Percentiles rank a stretch among this genome's conserved stretches.
Conservation (phyloP, 2,888 invertebrate genomes). For the Idaea straminata region DNA sequence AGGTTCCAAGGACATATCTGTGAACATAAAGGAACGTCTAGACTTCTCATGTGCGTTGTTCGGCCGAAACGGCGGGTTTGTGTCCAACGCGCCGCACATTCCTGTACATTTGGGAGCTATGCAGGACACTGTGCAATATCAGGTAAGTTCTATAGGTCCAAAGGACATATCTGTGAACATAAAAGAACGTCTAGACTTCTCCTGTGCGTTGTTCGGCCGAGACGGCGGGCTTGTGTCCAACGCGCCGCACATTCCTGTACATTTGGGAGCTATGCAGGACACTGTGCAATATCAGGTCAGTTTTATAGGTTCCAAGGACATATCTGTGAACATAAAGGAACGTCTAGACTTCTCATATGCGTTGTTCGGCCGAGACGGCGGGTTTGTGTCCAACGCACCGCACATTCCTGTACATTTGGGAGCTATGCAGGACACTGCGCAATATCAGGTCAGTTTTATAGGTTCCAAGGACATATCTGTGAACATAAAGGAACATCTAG, state of each 20-base stretch:
- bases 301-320: too few relatives aligned
- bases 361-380: too few relatives aligned
- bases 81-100: slow-evolving; percentile 99
- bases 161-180: too few relatives aligned
- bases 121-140: slow-evolving; percentile 97
- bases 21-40: slow-evolving; percentile 97
- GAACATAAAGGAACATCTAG: too few relatives aligned
- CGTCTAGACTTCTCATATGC: too few relatives aligned
- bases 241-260: slow-evolving; percentile 99
- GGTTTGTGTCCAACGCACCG: slow-evolving; percentile 97
- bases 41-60: slow-evolving; percentile 78
- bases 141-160: slow-evolving; percentile 63
- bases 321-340: too few relatives aligned
- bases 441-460: slow-evolving; percentile 56
- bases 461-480: too few relatives aligned
- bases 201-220: too few relatives aligned
- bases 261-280: slow-evolving; percentile 80
- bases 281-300: slow-evolving; percentile 45
- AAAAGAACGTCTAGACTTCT: too few relatives aligned
- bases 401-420: slow-evolving; percentile 98
- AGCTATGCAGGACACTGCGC: too few relatives aligned
- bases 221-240: slow-evolving; percentile 89
- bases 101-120: slow-evolving; percentile 97
- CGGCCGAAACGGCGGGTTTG: slow-evolving; percentile 70
- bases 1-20: slow-evolving; percentile 85